phyloP scores from a whole-genome alignment of 92 coral and sea anemone genomes.

The Zoanthus sociatus region DNA sequence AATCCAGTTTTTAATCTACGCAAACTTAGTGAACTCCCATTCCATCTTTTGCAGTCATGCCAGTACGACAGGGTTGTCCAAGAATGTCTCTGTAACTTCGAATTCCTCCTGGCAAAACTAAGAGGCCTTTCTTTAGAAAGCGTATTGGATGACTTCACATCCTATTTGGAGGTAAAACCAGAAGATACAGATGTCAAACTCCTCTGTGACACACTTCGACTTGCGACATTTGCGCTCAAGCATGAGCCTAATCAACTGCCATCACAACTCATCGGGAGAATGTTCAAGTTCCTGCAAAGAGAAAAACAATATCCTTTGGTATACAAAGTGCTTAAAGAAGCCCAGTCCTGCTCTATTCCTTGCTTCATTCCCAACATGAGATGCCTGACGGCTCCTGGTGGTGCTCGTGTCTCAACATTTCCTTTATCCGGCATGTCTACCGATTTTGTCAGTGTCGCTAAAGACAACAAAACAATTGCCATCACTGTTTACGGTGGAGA shows the following conservation, averaged over 20 bases:
- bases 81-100: conserved; percentile 87
- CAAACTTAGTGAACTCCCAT: conserved; percentile 91
- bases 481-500: conserved; percentile 66
- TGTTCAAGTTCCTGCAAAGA: conserved; percentile 84
- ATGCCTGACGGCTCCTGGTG: conserved; percentile 96
- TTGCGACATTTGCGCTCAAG: conserved; percentile 80
- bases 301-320: conserved; percentile 77
- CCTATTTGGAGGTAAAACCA: conserved; percentile 74
- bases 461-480: conserved; percentile 83
- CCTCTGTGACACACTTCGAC: conserved; percentile 83
- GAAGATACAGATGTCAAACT: conserved; percentile 87
- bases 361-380: conserved; percentile 91
- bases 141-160: conserved; percentile 80
- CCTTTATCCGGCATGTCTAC: conserved; percentile 59
- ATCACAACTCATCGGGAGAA: conserved; percentile 93
- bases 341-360: conserved; percentile 71
- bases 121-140: conserved; percentile 77
- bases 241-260: conserved; percentile 88
- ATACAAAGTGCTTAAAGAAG: conserved; percentile 80
- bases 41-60: conserved; percentile 79
- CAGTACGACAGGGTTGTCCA: conserved; percentile 74
- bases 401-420: conserved; percentile 88
- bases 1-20: conserved; percentile 87
- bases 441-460: conserved; percentile 83
- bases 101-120: conserved; percentile 87